phyloP scores from a whole-genome alignment of 2,888 invertebrate genomes.

The Ditylenchus weischeri region DNA sequence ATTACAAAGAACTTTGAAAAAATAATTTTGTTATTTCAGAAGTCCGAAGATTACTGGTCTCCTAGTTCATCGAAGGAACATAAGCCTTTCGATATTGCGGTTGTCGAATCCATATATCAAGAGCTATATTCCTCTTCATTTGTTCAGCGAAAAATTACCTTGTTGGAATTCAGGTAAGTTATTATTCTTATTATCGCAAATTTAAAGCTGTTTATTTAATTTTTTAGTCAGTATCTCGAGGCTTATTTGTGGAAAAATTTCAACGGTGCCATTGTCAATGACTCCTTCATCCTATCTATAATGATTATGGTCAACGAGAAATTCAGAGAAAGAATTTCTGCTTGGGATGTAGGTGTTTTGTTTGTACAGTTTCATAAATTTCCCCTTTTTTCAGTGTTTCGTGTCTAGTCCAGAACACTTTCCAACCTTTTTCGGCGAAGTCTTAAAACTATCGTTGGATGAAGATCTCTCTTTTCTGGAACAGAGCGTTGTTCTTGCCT shows the following conservation, averaged over 20 bases:
- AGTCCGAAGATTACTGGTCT: not conserved
- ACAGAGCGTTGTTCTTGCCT: slow-evolving; percentile 81
- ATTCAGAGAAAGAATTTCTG: slow-evolving; percentile 83
- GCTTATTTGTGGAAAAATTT: slow-evolving; percentile 94
- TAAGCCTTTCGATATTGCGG: not conserved
- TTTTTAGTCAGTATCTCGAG: slow-evolving; percentile 83
- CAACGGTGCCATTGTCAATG: slow-evolving; percentile 64
- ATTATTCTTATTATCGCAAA: not conserved
- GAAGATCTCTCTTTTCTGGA: slow-evolving; percentile 66
- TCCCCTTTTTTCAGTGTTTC: slow-evolving; percentile 41
- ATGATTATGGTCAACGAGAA: slow-evolving; percentile 99
- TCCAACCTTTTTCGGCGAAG: slow-evolving; percentile 59
- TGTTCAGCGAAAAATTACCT: slow-evolving; percentile 37
- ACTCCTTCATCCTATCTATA: slow-evolving; percentile 82
- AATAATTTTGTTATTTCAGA: not conserved
- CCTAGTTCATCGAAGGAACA: not conserved
- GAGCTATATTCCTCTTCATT: slow-evolving; percentile 10
- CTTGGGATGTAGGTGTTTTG: slow-evolving; percentile 75
- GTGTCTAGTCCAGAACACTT: slow-evolving; percentile 56
- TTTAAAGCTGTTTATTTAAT: not conserved
- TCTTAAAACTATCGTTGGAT: slow-evolving; percentile 66
- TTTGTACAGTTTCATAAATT: not conserved
- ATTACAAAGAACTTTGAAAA: not conserved
- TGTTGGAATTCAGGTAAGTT: slow-evolving; percentile 45
- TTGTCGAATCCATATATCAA: slow-evolving; percentile 4